phyloP scores from a whole-genome alignment of 2,113 vertebrate genomes.

The Casuarius casuarius region DNA sequence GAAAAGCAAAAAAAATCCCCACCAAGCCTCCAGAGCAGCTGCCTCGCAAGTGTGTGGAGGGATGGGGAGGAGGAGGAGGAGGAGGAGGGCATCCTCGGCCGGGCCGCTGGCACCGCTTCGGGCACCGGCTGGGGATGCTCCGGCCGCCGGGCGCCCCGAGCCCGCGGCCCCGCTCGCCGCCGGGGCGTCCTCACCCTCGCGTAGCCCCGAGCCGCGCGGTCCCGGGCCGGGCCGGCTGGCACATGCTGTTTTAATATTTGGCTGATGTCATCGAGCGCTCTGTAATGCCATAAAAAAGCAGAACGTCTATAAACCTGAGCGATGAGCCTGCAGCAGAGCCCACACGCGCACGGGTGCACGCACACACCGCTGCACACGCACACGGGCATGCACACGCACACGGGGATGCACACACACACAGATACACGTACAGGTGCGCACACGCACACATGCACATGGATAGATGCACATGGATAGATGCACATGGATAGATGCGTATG shows the following conservation, averaged over 20 bases:
- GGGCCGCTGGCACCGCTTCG: neutral
- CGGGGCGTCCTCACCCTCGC: neutral
- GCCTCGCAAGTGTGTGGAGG: neutral
- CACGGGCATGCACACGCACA: no score
- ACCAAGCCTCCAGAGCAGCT: neutral
- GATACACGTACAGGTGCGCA: no score
- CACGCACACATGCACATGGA: rapidly evolving
- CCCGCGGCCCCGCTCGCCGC: rapidly evolving
- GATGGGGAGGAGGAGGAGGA: no score
- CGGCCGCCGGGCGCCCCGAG: neutral
- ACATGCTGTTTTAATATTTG: slow-evolving; percentile 36
- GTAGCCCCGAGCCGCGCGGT: rapidly evolving
- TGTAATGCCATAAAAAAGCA: slow-evolving; percentile 16
- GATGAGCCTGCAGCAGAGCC: neutral
- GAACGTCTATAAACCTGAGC: slow-evolving; percentile 47
- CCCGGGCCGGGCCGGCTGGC: neutral
- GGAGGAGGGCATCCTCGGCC: neutral
- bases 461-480: neutral
- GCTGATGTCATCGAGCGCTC: slow-evolving; percentile 14
- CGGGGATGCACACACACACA: no score
- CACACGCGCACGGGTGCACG: neutral
- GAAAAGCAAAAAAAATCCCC: neutral
- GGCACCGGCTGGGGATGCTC: neutral
- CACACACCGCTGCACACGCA: no score
- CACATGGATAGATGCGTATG: rapidly evolving